Conservation (phyloP, 2,888 invertebrate genomes). For the Tinea pellionella region DNA sequence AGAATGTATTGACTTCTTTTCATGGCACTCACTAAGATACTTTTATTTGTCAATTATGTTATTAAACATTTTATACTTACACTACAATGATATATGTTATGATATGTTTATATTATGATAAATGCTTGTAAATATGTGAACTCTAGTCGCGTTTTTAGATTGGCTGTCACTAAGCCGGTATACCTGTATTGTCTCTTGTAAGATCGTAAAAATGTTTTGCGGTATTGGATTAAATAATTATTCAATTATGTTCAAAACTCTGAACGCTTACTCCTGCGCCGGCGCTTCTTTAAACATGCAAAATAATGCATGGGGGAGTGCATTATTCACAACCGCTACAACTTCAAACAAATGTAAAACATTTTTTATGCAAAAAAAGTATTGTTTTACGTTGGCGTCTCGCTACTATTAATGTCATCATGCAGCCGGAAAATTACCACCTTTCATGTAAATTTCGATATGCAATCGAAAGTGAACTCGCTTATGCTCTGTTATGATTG, state of each 20-base stretch:
- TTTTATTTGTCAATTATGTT: constrained; percentile 6
- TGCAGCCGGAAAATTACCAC: constrained; percentile 56
- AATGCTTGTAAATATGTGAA: too few relatives aligned
- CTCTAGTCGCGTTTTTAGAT: too few relatives aligned
- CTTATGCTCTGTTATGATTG: constrained; percentile 18
- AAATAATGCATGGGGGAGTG: constrained; percentile 33
- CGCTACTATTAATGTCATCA: constrained; percentile 56
- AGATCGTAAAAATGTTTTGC: too few relatives aligned
- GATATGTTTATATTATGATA: too few relatives aligned
- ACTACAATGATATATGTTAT: not conserved
- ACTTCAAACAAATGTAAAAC: constrained; percentile 35
- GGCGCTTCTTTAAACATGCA: constrained; percentile 34
- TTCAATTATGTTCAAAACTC: too few relatives aligned
- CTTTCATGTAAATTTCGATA: constrained; percentile 60
- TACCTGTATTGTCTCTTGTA: too few relatives aligned
- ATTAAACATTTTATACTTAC: not conserved
- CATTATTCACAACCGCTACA: constrained; percentile 16
- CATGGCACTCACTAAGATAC: not conserved
- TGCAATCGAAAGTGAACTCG: constrained; percentile 46
- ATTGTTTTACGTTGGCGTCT: constrained; percentile 38
- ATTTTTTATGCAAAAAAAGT: constrained; percentile 44
- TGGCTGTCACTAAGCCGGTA: too few relatives aligned
- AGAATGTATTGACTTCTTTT: constrained; percentile 63
- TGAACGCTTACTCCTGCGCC: constrained; percentile 21
- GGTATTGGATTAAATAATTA: too few relatives aligned